Evolutionary conservation across 2,113 vertebrate species (phyloP).

Genomic region (Neopipo cinnamomea): DNA sequence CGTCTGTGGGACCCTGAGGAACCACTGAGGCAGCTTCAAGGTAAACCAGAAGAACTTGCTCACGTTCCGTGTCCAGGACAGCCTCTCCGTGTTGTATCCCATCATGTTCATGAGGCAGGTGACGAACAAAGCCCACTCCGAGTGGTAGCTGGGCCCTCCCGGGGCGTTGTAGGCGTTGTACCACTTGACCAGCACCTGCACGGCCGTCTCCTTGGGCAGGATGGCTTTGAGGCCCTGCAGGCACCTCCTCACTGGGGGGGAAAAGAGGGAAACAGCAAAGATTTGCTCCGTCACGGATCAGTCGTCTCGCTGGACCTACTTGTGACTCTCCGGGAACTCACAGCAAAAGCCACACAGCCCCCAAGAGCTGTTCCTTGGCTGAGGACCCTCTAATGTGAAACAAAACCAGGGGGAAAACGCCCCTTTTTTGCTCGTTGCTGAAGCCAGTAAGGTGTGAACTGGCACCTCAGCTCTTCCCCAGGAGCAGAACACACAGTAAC

Average conservation of each 20-base stretch:
- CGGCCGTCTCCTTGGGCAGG: conserved; percentile 90
- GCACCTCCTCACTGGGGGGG: conserved; percentile 85
- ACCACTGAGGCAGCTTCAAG: background rate
- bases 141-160: conserved; percentile 88
- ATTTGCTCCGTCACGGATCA: too few relatives aligned
- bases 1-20: background rate
- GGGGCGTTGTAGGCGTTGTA: conserved; percentile 96
- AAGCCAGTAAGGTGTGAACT: background rate
- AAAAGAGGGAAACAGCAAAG: background rate
- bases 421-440: background rate
- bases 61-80: conserved; percentile 90
- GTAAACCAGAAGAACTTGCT: conserved; percentile 43
- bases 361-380: background rate
- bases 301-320: background rate
- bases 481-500: background rate
- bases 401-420: background rate
- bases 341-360: background rate
- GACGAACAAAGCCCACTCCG: conserved; percentile 94
- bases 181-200: conserved; percentile 97
- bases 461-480: background rate
- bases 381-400: background rate
- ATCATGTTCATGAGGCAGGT: conserved; percentile 96
- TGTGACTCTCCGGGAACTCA: background rate
- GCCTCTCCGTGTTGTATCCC: conserved; percentile 95
- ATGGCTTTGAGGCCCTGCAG: conserved; percentile 89